Evolutionary conservation across 2,797 vertebrate genomes (phyloP).

Genomic region (Peromyscus aztecus): DNA sequence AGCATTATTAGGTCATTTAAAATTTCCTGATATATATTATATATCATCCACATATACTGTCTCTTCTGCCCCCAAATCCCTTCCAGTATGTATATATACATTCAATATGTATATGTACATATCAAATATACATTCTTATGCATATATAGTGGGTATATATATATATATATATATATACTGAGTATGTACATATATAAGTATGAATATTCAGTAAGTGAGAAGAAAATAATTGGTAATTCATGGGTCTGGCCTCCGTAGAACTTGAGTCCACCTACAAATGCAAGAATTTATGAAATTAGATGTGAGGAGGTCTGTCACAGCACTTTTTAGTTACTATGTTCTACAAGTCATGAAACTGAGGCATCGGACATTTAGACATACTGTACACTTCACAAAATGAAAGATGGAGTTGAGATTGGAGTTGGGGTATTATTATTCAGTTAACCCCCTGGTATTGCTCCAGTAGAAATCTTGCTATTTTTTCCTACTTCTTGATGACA

Average conservation of each 20-base stretch:
- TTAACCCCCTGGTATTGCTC: slow-evolving; percentile 73
- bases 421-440: slow-evolving; percentile 50
- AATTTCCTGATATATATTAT: not conserved
- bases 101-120: too few relatives aligned
- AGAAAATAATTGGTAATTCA: not conserved
- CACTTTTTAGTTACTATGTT: slow-evolving; percentile 8
- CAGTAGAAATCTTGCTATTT: slow-evolving; percentile 71
- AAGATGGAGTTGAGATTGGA: not conserved
- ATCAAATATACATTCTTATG: not conserved
- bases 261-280: not conserved
- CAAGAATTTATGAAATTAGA: slow-evolving; percentile 30
- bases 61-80: not conserved
- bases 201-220: not conserved
- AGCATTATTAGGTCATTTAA: not conserved
- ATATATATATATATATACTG: not conserved
- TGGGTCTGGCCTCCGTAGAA: not conserved
- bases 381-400: not conserved
- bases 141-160: not conserved
- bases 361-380: not conserved
- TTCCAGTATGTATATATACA: not conserved
- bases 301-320: not conserved
- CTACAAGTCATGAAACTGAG: not conserved
- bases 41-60: not conserved
- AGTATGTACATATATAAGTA: not conserved
- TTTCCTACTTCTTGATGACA: slow-evolving; percentile 42